Conservation (phyloP, 1,140 invertebrate genomes). For the Coelopa frigida region DNA sequence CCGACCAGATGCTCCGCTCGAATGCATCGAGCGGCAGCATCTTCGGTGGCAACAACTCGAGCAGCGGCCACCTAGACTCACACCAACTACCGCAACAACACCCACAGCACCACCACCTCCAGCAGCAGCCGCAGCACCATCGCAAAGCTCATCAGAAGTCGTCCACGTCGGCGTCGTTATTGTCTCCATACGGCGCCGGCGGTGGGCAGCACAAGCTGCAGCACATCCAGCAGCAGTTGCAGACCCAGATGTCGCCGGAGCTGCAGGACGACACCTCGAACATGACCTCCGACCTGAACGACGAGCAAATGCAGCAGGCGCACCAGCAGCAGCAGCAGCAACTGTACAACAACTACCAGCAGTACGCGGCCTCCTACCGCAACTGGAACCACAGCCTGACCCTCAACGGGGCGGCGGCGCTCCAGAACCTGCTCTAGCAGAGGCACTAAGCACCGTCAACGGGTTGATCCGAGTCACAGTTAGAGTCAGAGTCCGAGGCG, state of each 20-base stretch:
- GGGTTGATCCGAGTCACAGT: too few relatives aligned
- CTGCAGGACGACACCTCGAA: slow-evolving; percentile 40
- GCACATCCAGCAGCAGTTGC: slow-evolving; percentile 30
- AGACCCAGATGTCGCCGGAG: slow-evolving; percentile 29
- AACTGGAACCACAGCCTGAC: slow-evolving; percentile 41
- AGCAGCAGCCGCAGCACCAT: slow-evolving; percentile 26
- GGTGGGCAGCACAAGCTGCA: slow-evolving; percentile 8
- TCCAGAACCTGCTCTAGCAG: slow-evolving; percentile 40
- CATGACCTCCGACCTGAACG: slow-evolving; percentile 40
- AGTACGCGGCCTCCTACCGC: slow-evolving; percentile 37
- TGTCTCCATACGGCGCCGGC: too few relatives aligned
- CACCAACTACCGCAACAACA: slow-evolving; percentile 20
- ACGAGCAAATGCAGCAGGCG: slow-evolving; percentile 32
- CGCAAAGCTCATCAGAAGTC: slow-evolving; percentile 1
- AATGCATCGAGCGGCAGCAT: slow-evolving; percentile 11
- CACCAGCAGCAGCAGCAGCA: slow-evolving; percentile 36
- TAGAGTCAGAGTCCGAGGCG: too few relatives aligned
- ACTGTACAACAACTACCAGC: slow-evolving; percentile 41
- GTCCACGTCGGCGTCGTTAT: too few relatives aligned
- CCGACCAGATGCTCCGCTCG: slow-evolving; percentile 41
- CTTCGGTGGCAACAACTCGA: slow-evolving; percentile 10
- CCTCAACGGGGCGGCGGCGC: slow-evolving; percentile 36
- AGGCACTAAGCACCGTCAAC: slow-evolving; percentile 7
- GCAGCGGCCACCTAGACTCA: slow-evolving; percentile 10
- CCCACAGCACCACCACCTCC: slow-evolving; percentile 28